Percentiles rank a stretch among this genome's conserved stretches.
phyloP scores from a whole-genome alignment of 2,797 vertebrate genomes.

The Picus viridis region DNA sequence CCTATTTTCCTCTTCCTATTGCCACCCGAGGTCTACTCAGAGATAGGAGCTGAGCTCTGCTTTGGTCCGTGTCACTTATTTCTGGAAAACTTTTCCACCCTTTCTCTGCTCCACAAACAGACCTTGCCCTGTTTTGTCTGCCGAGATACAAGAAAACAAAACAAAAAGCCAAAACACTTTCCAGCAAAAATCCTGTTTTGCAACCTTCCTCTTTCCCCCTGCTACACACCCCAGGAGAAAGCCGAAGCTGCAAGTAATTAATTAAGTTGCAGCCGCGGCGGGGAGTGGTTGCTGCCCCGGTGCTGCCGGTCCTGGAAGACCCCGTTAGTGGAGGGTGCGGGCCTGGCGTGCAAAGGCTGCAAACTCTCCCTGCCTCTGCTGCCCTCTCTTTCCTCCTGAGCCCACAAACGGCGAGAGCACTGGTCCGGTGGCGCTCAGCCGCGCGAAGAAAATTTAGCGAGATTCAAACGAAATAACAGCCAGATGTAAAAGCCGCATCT shows the following conservation, averaged over 20 bases:
- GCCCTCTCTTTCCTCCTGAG: no score
- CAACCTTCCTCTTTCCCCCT: not conserved
- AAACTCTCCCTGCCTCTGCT: fast-evolving
- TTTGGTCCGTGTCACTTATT: not conserved
- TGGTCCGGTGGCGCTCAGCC: fast-evolving
- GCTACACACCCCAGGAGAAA: fast-evolving
- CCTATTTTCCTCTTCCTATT: slow-evolving; percentile 67
- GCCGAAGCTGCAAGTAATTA: not conserved
- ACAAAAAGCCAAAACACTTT: not conserved
- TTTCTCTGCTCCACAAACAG: not conserved
- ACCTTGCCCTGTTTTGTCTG: not conserved
- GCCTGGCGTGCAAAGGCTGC: not conserved
- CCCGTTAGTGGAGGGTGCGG: no score
- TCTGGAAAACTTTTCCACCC: not conserved
- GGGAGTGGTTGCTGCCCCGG: fast-evolving
- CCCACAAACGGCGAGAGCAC: fast-evolving
- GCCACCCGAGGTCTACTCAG: slow-evolving; percentile 10
- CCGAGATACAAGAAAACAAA: not conserved
- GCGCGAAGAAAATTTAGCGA: not conserved
- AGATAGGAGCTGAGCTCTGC: slow-evolving; percentile 23
- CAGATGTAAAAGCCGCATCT: not conserved
- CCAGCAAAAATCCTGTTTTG: not conserved
- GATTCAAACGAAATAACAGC: not conserved
- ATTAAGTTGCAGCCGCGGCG: not conserved
- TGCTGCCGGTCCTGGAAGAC: not conserved